Base-by-base conservation (phyloP, 2,797 vertebrate species). In the Rhinatrema bivittatum region DNA sequence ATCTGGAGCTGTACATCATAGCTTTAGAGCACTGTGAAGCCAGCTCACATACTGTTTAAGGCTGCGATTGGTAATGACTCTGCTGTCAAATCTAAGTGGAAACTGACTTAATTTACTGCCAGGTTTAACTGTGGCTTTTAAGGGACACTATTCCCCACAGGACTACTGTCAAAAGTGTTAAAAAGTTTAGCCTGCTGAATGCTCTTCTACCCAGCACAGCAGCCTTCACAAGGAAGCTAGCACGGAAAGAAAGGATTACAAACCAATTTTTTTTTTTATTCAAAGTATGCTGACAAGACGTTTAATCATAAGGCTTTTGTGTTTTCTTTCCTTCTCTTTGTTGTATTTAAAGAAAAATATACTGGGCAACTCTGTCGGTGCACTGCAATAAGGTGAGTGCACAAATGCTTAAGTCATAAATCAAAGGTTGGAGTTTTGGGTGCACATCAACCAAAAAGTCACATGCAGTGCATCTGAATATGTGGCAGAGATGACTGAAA, bases 1-100 rank as follows among this genome's bases (percentile, higher is more conserved):
- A 97, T 96, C 90, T 97, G 95, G 92, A 89, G 82, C 70, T 74
- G 78, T 85, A 93, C 84, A 90, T 92, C 84, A 87, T 66, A 78
- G 76, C 63, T 72, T 25, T 54, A 78, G 51, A 56, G 70, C 68
- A 76, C 68, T 74, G 82, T 78, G 76, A 79, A 84, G 81, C 81
- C 50, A 77, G 70, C 78, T 78, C 77, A 38, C 61, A 74, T 68
- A 65, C 61, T 68, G 72, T 66, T 64, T 65, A 68, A 72, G 53
- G 57, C 62, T 56, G 64, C 81, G 78, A 76, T 62, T 64, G 53
- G 56, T 63, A 82, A 77, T 65, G 71, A 75, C 48, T 68, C 60
- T 50, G 55, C 65, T 78, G 74, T 81, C 72, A 69, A 70, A 78
- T 71, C 60, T 63, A 64, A 42, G 63, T 68, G 68, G 64, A 80